Evolutionary conservation across 2,888 invertebrate species (phyloP), one percentile per base, ranked within the genome.

Genomic region (Drosophila fulvimacula): DNA sequence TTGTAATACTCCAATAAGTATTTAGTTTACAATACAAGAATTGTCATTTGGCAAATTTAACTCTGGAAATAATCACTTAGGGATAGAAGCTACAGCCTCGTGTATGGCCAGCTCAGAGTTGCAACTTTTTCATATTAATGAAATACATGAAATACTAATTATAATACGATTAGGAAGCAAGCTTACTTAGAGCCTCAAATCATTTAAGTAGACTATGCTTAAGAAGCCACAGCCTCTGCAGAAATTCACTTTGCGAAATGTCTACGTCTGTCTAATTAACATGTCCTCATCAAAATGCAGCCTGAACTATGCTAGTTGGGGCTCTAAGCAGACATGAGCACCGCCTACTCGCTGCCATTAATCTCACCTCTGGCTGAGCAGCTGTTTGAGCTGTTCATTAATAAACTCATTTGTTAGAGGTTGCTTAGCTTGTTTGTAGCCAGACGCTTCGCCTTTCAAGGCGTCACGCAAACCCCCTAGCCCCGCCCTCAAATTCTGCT

Each of bases 361-460:
- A 52, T 61, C 63, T 34, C 19, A 52, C 9, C 59, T 21, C 36
- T n/a, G 34, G 51, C 36, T 32, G 30, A 64, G 36, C 65, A 61
- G 49, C 58, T 70, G 74, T 68, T 76, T 71, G 39, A 51, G 58
- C 41, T 61, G 53, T 71, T 78, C 77, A 77, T 78, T 78, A 78
- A 78, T 78, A 77, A 77, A 77, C 77, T 72, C 72, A 77, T 77
- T 77, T 78, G 69, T 59, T 77, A 66, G 72, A 75, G 77, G 77
- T 75, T 69, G 55, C 58, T 74, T 77, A 64, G 52, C 72, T 65
- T 56, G 71, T 44, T 17, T 7, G 34, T 19, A 19, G 34, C 17
- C 38, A 39, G 44, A 34, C 24, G 38, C 32, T n/a, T 10, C 46
- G 38, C 36, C 34, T 56, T 53, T 17, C 42, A 44, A 52, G 70